Base-by-base conservation (phyloP, 2,797 vertebrate species). In the Bucorvus abyssinicus region DNA sequence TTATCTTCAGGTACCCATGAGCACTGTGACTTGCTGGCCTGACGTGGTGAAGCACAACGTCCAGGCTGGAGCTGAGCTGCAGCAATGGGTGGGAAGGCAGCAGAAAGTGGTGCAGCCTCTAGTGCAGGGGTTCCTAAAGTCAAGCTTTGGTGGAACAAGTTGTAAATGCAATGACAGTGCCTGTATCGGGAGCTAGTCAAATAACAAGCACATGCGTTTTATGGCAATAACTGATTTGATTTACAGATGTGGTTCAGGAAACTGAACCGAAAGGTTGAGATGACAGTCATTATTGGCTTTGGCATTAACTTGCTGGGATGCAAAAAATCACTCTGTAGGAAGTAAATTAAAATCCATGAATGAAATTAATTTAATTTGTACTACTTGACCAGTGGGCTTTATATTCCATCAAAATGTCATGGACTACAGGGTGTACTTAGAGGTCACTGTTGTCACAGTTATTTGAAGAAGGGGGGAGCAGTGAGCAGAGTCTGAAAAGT, bases 311-410 rank as follows among this genome's bases (percentile, higher is more conserved):
- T 78, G 71, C 87, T 82, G 74, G 32, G 83, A 91, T 84, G 60
- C 49, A 79, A 87, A 69, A 84, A 89, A 52, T 55, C 45, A 27
- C 81, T 57, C 53, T 5, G 71, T 45, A 87, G 90, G 81, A 95
- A 95, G 84, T 78, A 95, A 92, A 95, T 95, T 95, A 91, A 94
- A 96, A 81, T 49, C 60, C 12, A 36, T 34, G 61, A 85, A 84
- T 87, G 38, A 67, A 93, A 94, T 84, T 64, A 70, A 84, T 70
- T 88, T 70, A 45, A 76, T 89, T 92, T 92, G 78, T 89, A 15
- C 47, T 93, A 75, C 61, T 89, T 87, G 90, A 75, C 61, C 78
- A 84, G 38, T 45, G 71, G 60, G 56, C 2, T 85, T 87, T 71
- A 7, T 85, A 49, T 47, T 87, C 36, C 42, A 68, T 40, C 55